A percentile compares a stretch with the other conserved stretches of the same genome.
Conservation (phyloP, 2,888 invertebrate genomes). For the Venustoraphidia nigricollis region DNA sequence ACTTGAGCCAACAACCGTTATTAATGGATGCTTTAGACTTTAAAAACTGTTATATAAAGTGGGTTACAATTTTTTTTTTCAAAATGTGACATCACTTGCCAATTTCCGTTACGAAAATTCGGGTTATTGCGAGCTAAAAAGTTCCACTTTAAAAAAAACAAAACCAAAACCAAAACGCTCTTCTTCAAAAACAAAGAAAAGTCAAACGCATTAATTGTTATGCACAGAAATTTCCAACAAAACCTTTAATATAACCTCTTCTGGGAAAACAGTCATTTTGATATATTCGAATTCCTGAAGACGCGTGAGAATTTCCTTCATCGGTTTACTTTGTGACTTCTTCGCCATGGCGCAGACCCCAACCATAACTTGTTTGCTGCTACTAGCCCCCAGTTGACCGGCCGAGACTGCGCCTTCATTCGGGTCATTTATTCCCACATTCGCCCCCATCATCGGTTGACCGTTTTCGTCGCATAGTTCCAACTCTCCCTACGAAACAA, state of each 20-base stretch:
- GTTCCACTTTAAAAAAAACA: too few species aligned
- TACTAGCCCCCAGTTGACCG: slow-evolving; percentile 33
- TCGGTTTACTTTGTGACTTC: slow-evolving; percentile 97
- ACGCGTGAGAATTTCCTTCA: slow-evolving; percentile 94
- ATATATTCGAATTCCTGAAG: slow-evolving; percentile 94
- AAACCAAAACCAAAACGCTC: too few species aligned
- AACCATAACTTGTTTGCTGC: slow-evolving; percentile 84
- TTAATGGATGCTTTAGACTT: too few species aligned
- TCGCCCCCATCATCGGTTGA: slow-evolving; percentile 27
- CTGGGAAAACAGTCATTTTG: slow-evolving; percentile 86
- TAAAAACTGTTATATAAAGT: too few species aligned
- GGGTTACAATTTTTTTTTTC: too few species aligned
- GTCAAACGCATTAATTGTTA: not conserved
- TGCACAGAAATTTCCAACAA: slow-evolving; percentile 3
- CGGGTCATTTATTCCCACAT: slow-evolving; percentile 28
- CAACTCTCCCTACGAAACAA: slow-evolving; percentile 49
- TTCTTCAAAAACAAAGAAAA: too few species aligned
- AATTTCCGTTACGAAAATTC: too few species aligned
- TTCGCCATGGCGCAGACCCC: slow-evolving; percentile 99
- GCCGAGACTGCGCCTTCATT: slow-evolving; percentile 35
- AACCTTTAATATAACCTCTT: slow-evolving; percentile 89
- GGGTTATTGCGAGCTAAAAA: too few species aligned
- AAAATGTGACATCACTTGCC: too few species aligned
- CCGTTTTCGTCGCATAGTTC: slow-evolving; percentile 52
- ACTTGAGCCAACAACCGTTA: too few species aligned